Evolutionary conservation across 1,140 invertebrate species (phyloP).

Genomic region (Octopus sinensis): DNA sequence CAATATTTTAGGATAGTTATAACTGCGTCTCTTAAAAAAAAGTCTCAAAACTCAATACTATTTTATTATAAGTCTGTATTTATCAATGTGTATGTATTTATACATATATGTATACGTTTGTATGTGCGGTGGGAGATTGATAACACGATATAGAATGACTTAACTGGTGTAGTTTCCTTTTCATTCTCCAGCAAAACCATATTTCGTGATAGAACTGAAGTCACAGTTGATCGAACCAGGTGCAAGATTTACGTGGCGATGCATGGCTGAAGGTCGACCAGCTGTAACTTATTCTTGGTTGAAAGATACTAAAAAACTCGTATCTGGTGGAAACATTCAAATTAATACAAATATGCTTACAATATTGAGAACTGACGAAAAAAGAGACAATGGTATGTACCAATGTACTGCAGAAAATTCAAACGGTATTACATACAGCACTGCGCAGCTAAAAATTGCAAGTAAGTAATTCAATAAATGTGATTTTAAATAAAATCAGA

Average conservation of each 20-base stretch:
- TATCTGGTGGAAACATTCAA: constrained; percentile 56
- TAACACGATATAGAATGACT: background rate
- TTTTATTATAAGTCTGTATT: background rate
- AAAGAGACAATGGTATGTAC: constrained; percentile 84
- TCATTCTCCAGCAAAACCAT: constrained; percentile 71
- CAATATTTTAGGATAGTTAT: background rate
- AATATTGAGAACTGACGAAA: constrained; percentile 28
- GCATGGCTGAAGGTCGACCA: constrained; percentile 94
- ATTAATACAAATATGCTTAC: constrained; percentile 37
- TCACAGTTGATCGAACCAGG: constrained; percentile 84
- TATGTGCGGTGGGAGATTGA: background rate
- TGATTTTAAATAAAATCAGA: too few species aligned
- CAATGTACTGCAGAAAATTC: constrained; percentile 89
- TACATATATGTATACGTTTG: background rate
- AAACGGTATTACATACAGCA: constrained; percentile 80
- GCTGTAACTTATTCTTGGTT: constrained; percentile 89
- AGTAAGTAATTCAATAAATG: background rate
- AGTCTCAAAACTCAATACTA: background rate
- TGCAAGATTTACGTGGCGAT: constrained; percentile 83
- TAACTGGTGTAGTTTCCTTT: background rate
- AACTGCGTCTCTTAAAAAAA: background rate
- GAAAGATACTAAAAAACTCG: constrained; percentile 67
- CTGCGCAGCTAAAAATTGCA: constrained; percentile 78
- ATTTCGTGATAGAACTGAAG: constrained; percentile 83
- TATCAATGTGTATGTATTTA: background rate